Conservation (phyloP, 1,140 invertebrate genomes). For the Drosophila saltans region DNA sequence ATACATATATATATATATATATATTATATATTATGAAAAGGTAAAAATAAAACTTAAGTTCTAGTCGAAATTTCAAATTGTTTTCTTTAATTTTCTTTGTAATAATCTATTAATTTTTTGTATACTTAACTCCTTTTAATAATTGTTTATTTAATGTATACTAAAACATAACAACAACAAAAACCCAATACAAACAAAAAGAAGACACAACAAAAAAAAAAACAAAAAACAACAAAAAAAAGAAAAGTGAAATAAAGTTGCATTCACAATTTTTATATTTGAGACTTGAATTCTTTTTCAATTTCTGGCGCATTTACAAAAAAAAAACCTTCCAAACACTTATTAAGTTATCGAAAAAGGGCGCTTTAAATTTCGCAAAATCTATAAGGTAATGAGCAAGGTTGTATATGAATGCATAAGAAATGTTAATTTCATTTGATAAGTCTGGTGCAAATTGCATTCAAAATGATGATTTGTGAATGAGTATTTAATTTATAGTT, state of each 20-base stretch:
- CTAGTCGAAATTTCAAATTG: constrained; percentile 83
- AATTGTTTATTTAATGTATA: constrained; percentile 70
- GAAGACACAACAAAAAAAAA: constrained; percentile 37
- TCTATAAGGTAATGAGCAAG: too few species aligned
- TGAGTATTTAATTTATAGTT: background rate
- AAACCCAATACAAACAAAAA: constrained; percentile 36
- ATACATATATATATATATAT: constrained; percentile 32
- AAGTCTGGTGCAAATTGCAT: too few species aligned
- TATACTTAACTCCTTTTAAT: constrained; percentile 40
- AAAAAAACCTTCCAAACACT: too few species aligned
- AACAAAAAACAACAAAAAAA: constrained; percentile 46
- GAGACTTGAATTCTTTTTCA: background rate
- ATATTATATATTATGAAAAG: constrained; percentile 47
- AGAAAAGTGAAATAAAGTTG: constrained; percentile 80
- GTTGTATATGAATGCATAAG: too few species aligned
- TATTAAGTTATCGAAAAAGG: too few species aligned
- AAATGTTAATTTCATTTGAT: too few species aligned
- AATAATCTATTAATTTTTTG: constrained; percentile 29
- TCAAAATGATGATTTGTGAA: background rate
- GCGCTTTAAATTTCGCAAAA: too few species aligned
- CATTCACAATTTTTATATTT: constrained; percentile 79
- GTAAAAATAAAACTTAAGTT: constrained; percentile 71
- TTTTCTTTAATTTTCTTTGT: constrained; percentile 49
- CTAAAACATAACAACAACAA: constrained; percentile 58
- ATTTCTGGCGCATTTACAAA: background rate